Evolutionary conservation across 2,113 vertebrate species (phyloP).

Genomic region (Chionis minor): DNA sequence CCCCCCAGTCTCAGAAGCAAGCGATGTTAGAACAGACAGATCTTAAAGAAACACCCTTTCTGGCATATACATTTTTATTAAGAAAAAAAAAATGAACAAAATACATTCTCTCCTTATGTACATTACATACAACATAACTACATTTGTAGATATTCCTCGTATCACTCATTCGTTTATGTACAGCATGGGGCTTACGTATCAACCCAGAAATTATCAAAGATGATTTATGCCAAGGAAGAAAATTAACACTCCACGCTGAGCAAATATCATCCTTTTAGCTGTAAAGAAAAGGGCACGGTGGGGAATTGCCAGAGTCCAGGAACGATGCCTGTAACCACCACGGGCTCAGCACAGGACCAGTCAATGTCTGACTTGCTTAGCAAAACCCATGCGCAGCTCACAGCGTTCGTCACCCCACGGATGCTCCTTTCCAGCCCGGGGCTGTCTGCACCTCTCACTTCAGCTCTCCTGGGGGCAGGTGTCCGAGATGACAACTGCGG

Average conservation of each 20-base stretch:
- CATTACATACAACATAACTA: slow-evolving; percentile 95
- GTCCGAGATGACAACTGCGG: neutral
- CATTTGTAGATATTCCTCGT: slow-evolving; percentile 71
- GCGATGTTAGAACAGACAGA: neutral
- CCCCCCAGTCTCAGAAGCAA: neutral
- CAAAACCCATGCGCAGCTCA: neutral
- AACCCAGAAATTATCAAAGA: slow-evolving; percentile 60
- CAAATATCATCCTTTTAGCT: neutral
- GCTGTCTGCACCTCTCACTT: neutral
- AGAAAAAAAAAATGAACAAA: slow-evolving; percentile 93
- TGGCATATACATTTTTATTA: slow-evolving; percentile 80
- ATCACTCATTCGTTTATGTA: slow-evolving; percentile 81
- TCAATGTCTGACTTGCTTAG: neutral
- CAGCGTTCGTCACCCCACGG: neutral
- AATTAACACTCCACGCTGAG: neutral
- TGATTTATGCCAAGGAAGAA: slow-evolving; percentile 31
- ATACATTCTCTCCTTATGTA: slow-evolving; percentile 99
- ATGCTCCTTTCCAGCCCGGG: neutral
- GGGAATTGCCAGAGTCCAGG: neutral
- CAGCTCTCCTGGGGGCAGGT: neutral
- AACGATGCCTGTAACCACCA: neutral
- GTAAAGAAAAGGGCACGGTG: neutral
- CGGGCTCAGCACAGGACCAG: neutral
- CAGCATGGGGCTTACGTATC: slow-evolving; percentile 76
- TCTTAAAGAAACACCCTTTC: neutral